A percentile compares a stretch with the other conserved stretches of the same genome.
phyloP scores from a whole-genome alignment of 2,113 vertebrate genomes.

The Gavia stellata region DNA sequence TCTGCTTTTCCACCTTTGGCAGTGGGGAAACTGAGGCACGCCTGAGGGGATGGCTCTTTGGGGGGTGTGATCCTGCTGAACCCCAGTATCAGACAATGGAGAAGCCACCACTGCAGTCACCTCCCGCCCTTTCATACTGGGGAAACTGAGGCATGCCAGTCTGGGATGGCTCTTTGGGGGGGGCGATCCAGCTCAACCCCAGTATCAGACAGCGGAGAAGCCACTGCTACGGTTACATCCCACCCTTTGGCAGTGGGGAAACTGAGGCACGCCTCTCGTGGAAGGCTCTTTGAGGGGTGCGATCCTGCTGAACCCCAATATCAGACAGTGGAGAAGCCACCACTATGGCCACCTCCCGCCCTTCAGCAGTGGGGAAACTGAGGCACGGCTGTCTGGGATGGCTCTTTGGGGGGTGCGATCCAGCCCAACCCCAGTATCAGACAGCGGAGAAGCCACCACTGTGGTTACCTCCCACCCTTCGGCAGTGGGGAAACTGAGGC shows the following conservation, averaged over 20 bases:
- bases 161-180: not conserved
- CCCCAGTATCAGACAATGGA: not conserved
- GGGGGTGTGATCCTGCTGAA: fast-evolving
- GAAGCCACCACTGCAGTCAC: not conserved
- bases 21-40: not conserved
- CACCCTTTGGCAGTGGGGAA: too few relatives aligned
- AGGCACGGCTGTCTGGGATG: not conserved
- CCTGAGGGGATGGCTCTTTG: not conserved
- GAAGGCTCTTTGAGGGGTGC: too few relatives aligned
- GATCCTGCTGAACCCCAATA: not conserved
- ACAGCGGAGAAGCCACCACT: not conserved
- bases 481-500: too few relatives aligned
- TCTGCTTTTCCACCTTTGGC: too few relatives aligned
- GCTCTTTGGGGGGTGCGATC: not conserved
- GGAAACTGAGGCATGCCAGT: not conserved
- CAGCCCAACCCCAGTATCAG: not conserved
- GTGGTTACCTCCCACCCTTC: too few relatives aligned
- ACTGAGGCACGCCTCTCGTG: too few relatives aligned
- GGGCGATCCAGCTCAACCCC: not conserved
- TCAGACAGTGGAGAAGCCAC: not conserved
- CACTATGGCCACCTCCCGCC: not conserved
- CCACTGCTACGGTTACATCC: too few relatives aligned
- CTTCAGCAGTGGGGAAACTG: not conserved
- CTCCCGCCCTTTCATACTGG: not conserved
- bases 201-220: not conserved